phyloP scores from a whole-genome alignment of 2,113 vertebrate species.

The Mixornis gularis region DNA sequence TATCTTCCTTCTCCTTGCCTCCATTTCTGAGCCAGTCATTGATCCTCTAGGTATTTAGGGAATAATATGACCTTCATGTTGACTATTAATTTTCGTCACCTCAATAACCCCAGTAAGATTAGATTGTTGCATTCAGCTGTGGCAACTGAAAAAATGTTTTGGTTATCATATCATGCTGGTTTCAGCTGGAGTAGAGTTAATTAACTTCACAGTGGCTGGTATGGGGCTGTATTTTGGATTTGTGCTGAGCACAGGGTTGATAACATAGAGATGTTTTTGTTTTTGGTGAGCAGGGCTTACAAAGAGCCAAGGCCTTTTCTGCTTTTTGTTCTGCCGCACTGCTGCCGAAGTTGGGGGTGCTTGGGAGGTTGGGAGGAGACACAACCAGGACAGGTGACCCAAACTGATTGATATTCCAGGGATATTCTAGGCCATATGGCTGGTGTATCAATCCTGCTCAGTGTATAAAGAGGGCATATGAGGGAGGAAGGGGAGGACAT shows the following conservation, averaged over 20 bases:
- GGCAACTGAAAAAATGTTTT: not conserved
- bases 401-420: not conserved
- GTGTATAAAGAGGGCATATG: not conserved
- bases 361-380: not conserved
- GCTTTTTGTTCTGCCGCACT: no score
- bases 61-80: not conserved
- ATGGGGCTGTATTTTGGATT: not conserved
- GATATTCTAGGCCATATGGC: rapidly evolving
- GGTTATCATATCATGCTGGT: not conserved
- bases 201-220: not conserved
- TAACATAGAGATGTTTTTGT: not conserved
- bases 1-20: not conserved
- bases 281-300: not conserved
- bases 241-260: not conserved
- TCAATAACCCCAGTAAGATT: not conserved
- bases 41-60: not conserved
- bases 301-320: not conserved
- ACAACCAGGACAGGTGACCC: not conserved
- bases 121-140: not conserved
- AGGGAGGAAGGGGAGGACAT: not conserved
- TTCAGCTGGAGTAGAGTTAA: not conserved
- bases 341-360: not conserved
- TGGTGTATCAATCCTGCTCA: no score
- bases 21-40: not conserved
- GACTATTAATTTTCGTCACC: not conserved